phyloP scores from a whole-genome alignment of 2,113 vertebrate genomes.

The Pygathrix nemaeus region DNA sequence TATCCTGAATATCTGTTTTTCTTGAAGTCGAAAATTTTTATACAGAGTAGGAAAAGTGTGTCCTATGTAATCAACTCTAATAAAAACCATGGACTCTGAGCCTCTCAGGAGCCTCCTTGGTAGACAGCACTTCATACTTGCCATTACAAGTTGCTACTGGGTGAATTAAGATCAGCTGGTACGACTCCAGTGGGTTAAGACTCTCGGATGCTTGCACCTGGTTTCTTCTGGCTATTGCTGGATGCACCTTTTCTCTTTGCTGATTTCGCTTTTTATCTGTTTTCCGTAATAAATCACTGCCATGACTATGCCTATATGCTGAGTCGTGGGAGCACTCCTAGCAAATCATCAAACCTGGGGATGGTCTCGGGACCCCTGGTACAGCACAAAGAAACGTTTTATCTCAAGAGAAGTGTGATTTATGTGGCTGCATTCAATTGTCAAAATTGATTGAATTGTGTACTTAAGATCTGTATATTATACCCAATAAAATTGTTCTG shows the following conservation, averaged over 20 bases:
- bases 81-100: not conserved
- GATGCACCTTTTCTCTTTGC: not conserved
- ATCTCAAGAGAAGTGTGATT: not conserved
- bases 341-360: not conserved
- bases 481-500: not conserved
- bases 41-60: not conserved
- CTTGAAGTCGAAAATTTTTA: not conserved
- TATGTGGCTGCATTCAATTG: not conserved
- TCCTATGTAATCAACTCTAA: not conserved
- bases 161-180: not conserved
- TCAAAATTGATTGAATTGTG: not conserved
- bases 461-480: not conserved
- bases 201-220: not conserved
- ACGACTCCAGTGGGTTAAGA: not conserved
- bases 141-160: not conserved
- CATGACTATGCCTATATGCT: not conserved
- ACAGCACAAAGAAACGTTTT: not conserved
- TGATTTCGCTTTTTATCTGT: not conserved
- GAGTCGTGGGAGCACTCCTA: not conserved
- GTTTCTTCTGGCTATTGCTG: accelerated
- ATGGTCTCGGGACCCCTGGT: not conserved
- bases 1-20: not conserved
- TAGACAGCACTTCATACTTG: not conserved
- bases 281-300: not conserved
- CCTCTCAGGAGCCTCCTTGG: not conserved